These are phyloP conservation scores for Esperia sulphurella DNA, from an alignment of 2,888 invertebrate genomes.

Conservation along the genomic window DNA sequence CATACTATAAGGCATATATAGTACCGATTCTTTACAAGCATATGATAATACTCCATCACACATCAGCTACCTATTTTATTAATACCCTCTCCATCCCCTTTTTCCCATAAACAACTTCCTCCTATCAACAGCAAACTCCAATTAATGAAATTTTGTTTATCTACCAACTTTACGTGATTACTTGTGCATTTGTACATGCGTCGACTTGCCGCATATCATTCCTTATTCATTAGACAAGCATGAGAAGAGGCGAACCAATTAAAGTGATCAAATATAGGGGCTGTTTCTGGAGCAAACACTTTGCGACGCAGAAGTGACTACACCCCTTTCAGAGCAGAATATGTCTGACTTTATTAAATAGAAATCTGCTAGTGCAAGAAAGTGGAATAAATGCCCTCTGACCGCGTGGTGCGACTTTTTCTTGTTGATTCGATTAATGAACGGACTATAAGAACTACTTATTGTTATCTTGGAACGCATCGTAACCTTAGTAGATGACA, in stretches of 20 bases:
- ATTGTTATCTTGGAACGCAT: too few relatives aligned
- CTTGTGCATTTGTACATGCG: slow-evolving; percentile 45
- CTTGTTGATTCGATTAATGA: too few relatives aligned
- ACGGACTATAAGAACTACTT: too few relatives aligned
- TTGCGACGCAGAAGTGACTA: background rate
- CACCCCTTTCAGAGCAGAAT: background rate
- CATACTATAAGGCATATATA: too few relatives aligned
- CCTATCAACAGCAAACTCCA: slow-evolving; percentile 22
- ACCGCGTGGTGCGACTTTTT: too few relatives aligned
- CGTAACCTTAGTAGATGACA: too few relatives aligned
- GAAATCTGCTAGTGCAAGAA: too few relatives aligned
- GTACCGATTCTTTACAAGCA: too few relatives aligned
- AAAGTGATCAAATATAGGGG: slow-evolving; percentile 48
- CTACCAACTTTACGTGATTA: slow-evolving; percentile 54
- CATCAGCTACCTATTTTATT: background rate
- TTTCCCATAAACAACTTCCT: background rate
- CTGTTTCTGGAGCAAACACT: background rate
- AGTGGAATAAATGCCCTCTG: too few relatives aligned
- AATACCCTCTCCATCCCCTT: too few relatives aligned
- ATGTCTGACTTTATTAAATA: too few relatives aligned
- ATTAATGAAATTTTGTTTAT: slow-evolving; percentile 62
- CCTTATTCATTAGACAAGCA: slow-evolving; percentile 41
- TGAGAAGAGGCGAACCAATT: slow-evolving; percentile 45
- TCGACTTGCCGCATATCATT: slow-evolving; percentile 28
- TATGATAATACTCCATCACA: too few relatives aligned